Conservation (phyloP, 2,113 vertebrate species). For the Myrmecophaga tridactyla region DNA sequence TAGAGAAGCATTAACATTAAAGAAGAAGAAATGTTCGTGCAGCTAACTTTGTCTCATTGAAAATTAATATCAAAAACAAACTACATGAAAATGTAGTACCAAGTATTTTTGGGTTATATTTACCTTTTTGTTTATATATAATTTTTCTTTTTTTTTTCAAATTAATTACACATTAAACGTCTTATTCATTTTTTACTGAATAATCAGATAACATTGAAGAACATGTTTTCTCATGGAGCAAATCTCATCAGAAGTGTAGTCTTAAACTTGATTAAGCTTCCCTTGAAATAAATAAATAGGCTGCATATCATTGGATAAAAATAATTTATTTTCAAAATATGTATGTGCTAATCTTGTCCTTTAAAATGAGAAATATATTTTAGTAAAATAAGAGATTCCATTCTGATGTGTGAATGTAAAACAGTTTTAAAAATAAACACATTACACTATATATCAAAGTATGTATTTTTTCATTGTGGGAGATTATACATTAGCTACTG, state of each 20-base stretch:
- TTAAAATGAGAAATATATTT: background rate
- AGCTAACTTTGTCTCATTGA: background rate
- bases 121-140: background rate
- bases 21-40: background rate
- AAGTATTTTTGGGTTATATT: background rate
- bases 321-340: background rate
- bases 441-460: background rate
- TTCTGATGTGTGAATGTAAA: background rate
- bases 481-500: background rate
- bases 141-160: background rate
- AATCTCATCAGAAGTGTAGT: background rate
- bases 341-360: background rate
- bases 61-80: background rate
- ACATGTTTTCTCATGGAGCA: background rate
- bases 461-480: background rate
- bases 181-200: background rate
- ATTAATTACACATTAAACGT: background rate
- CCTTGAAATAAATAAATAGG: background rate
- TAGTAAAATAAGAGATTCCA: background rate
- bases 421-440: background rate
- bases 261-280: background rate
- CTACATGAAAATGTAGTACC: background rate
- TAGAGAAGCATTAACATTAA: background rate
- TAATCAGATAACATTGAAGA: background rate
- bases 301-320: background rate